Percentiles rank a stretch among this genome's conserved stretches.
phyloP scores from a whole-genome alignment of 1,140 invertebrate species.

The Semibalanus balanoides region DNA sequence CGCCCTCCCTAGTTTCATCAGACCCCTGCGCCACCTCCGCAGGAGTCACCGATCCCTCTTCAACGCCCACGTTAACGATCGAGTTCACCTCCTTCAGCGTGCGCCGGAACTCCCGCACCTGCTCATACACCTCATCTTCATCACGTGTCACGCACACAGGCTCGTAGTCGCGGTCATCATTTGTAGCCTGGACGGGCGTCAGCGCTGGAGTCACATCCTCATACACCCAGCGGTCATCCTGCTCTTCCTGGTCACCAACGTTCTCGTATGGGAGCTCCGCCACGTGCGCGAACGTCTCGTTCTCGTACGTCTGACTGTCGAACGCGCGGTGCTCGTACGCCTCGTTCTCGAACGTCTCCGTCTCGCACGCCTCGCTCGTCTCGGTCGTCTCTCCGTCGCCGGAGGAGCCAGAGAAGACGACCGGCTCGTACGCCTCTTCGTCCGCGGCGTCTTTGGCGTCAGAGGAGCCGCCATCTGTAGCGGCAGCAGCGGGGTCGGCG shows the following conservation, averaged over 20 bases:
- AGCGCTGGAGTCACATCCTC: neutral
- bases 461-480: too few species aligned
- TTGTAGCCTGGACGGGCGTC: neutral
- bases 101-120: neutral
- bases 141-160: neutral
- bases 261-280: neutral
- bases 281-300: neutral
- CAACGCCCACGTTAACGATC: neutral
- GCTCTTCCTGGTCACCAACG: neutral
- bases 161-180: neutral
- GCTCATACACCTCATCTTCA: neutral
- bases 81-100: neutral
- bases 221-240: neutral
- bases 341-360: neutral
- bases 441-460: too few species aligned
- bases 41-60: too few species aligned
- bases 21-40: too few species aligned
- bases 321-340: too few species aligned
- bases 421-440: neutral
- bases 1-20: too few species aligned
- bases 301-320: neutral
- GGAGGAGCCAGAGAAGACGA: neutral
- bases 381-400: neutral
- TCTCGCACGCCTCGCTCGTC: neutral
- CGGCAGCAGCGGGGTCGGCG: too few species aligned